A percentile compares a stretch with the other conserved stretches of the same genome.
Conservation (phyloP, 2,888 invertebrate genomes). For the Ectemnius lituratus region DNA sequence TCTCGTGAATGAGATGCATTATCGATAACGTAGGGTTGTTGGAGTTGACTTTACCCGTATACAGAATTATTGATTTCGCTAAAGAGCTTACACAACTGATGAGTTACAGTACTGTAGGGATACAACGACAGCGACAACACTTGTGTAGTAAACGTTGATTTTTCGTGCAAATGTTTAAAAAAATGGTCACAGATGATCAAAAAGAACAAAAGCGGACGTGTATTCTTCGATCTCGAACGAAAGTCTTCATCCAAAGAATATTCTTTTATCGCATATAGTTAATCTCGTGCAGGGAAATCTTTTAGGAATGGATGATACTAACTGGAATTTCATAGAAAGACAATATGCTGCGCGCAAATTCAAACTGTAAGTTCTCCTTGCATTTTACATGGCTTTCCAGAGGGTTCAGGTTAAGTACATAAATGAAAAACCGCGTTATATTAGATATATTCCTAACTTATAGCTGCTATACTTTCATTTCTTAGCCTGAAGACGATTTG, state of each 20-base stretch:
- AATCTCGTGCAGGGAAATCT: constrained; percentile 41
- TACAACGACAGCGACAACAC: constrained; percentile 23
- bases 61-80: constrained; percentile 64
- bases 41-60: constrained; percentile 64
- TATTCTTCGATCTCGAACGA: constrained; percentile 19
- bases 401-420: constrained; percentile 33
- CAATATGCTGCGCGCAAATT: constrained; percentile 66
- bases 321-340: constrained; percentile 54
- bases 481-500: neutral
- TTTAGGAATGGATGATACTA: constrained; percentile 71
- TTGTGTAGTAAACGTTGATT: constrained; percentile 25
- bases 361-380: constrained; percentile 66
- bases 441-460: constrained; percentile 4
- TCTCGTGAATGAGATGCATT: neutral
- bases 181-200: constrained; percentile 21
- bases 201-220: constrained; percentile 10
- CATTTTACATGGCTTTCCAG: constrained; percentile 1
- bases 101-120: constrained; percentile 35
- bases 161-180: constrained; percentile 26
- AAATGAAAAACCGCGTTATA: neutral
- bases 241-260: constrained; percentile 26
- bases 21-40: constrained; percentile 52
- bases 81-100: constrained; percentile 37
- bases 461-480: constrained; percentile 5
- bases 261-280: constrained; percentile 38